Conservation (phyloP, 2,888 invertebrate species). For the Stramonita haemastoma region DNA sequence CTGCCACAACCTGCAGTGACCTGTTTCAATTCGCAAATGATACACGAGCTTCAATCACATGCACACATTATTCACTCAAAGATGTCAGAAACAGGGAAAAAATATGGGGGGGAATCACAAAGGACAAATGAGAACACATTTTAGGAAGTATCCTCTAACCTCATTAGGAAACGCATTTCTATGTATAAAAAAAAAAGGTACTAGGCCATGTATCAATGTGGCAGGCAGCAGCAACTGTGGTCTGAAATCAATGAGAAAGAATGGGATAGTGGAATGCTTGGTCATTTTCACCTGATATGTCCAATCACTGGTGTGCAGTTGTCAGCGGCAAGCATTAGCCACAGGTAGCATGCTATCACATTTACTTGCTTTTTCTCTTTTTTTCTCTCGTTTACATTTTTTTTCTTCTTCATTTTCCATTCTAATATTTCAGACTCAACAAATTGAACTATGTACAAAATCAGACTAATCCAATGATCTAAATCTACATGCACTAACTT, state of each 20-base stretch:
- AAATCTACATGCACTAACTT: not conserved
- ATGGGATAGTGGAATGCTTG: conserved; percentile 42
- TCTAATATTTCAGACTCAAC: not conserved
- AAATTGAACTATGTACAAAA: conserved; percentile 1
- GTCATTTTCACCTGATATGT: conserved; percentile 45
- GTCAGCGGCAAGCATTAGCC: conserved; percentile 32
- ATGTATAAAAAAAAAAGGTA: not conserved
- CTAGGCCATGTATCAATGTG: not conserved
- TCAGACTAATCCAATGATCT: not conserved
- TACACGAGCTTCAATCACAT: not conserved
- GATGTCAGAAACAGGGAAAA: not conserved
- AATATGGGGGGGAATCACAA: not conserved
- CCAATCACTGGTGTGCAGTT: conserved; percentile 35
- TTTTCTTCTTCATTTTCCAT: not conserved
- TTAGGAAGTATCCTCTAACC: not conserved
- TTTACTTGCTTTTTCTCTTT: not conserved
- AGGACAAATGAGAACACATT: not conserved
- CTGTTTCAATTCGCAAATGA: not conserved
- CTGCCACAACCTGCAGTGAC: not conserved
- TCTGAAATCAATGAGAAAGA: conserved; percentile 39
- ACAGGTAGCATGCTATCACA: conserved; percentile 22
- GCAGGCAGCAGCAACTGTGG: conserved; percentile 15
- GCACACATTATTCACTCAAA: conserved; percentile 20
- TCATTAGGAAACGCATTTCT: too few species aligned
- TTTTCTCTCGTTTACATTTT: too few species aligned